Percentiles rank a stretch among this genome's conserved stretches.
Evolutionary conservation across 1,140 invertebrate genomes (phyloP).

Genomic region (Drosophila nikananu): DNA sequence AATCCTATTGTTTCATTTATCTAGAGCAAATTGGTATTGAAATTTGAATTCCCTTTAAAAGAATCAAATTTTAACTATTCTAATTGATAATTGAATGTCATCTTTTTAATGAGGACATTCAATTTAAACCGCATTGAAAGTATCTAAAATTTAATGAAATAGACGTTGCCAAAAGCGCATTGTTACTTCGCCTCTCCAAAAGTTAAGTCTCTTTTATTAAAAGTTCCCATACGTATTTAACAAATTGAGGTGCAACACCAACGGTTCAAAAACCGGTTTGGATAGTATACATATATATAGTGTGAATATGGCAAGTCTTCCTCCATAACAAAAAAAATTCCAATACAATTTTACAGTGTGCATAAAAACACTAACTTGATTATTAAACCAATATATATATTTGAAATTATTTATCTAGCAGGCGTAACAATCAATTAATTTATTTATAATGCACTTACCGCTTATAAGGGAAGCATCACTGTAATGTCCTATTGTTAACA

Average conservation of each 20-base stretch:
- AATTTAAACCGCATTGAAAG: too few species aligned
- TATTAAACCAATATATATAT: not conserved
- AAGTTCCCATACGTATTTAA: conserved; percentile 18
- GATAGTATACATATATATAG: not conserved
- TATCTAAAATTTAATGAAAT: too few species aligned
- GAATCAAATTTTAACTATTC: too few species aligned
- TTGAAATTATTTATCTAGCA: not conserved
- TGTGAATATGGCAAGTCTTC: not conserved
- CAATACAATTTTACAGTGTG: not conserved
- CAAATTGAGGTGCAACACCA: conserved; percentile 3
- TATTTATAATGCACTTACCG: conserved; percentile 25
- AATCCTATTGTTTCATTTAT: too few species aligned
- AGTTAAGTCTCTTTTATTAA: conserved; percentile 3
- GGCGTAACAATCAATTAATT: not conserved
- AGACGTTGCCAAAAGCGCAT: not conserved
- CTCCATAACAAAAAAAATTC: not conserved
- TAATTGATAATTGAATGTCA: too few species aligned
- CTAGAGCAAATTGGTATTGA: too few species aligned
- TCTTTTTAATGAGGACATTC: too few species aligned
- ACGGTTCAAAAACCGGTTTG: conserved; percentile 22
- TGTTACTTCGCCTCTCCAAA: too few species aligned
- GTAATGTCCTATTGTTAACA: conserved; percentile 5
- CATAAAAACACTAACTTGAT: not conserved
- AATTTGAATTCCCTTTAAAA: too few species aligned
- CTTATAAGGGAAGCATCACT: conserved; percentile 9